Evolutionary conservation across 2,113 vertebrate species (phyloP), one percentile per base, ranked within the genome.

Genomic region (Rana temporaria): DNA sequence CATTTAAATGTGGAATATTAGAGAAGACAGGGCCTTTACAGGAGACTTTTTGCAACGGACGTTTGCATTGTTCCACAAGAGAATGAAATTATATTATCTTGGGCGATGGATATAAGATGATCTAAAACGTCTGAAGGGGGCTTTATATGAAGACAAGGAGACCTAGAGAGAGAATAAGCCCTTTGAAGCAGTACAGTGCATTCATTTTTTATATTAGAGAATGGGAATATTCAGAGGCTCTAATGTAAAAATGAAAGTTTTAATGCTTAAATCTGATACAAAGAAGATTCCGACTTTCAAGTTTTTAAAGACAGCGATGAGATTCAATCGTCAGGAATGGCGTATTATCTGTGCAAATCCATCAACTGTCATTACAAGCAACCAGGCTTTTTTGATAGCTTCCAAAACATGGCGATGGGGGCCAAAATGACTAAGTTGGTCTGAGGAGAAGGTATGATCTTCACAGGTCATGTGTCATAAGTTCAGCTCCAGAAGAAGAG

Each of bases 1-100:
- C 85, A 78, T 34, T 48, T 59, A 81, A 85, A 72, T 76, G 14
- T n/a, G 77, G 68, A 86, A 73, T 55, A 63, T 57, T 81, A 57
- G 19, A 87, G 86, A 87, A 84, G 22, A 82, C 6, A 20, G 60
- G 24, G 17, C 14, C 86, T 26, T 26, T 26, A 24, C 62, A 64
- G 26, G 12, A 24, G 20, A 20, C 52, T 62, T 59, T 75, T 38
- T 74, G 18, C 19, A 57, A 72, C 55, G 62, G 72, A 84, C 76
- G 66, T 76, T 65, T 24, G 20, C 2, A 83, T 73, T 6, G 53
- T 2, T 83, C 64, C 64, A 16, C 16, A 9, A 17, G 7, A 79
- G 1, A 85, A 76, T 79, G 0, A 53, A 81, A 68, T 79, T 60
- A 78, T 84, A 78, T 84, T 69, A 32, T 53, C 34, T 60, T 0